Evolutionary conservation across 2,113 vertebrate genomes (phyloP), one percentile per base, ranked within the genome.

Genomic region (Eleginops maclovinus): DNA sequence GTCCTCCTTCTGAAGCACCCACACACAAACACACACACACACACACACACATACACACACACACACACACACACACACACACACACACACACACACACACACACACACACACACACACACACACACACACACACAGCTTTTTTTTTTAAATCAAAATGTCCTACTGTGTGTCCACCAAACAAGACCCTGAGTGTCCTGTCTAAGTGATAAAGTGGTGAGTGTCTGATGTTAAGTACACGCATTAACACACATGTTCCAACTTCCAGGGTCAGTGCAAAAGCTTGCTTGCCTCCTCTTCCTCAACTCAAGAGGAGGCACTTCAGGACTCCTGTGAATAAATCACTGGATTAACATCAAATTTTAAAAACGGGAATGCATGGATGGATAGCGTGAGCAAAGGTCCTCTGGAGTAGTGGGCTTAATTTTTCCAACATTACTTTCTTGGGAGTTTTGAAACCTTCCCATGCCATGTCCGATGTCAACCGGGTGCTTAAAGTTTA

Each of bases 291-390:
- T 44, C 43, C 31, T 49, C 40, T 55, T 50, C 65, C 26, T 71
- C 26, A n/a, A 46, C 50, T 78, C 43, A 79, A 69, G 84, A 53
- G 59, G 51, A 64, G 68, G 55, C 65, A 77, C 85, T 79, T 73
- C 66, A 73, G 81, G 55, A 73, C 64, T 26, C 10, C 4, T 11
- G 16, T 88, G 77, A 88, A 85, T 88, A 86, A 90, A 89, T 91
- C 55, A 88, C 31, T 55, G 43, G 31, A 63, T 91, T 83, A 55
- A 24, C 67, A 91, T 88, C 47, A 88, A 87, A 89, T 56, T 88
- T 93, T 84, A 79, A 92, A 91, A 71, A 62, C 41, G 43, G 19
- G 22, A 69, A 49, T 76, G 72, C 74, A 79, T 79, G 77, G 56
- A 84, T 78, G 69, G 51, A 43, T 87, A 13, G 81, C 76, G 77